phyloP scores from a whole-genome alignment of 2,797 vertebrate genomes.

The Hylomyscus alleni region DNA sequence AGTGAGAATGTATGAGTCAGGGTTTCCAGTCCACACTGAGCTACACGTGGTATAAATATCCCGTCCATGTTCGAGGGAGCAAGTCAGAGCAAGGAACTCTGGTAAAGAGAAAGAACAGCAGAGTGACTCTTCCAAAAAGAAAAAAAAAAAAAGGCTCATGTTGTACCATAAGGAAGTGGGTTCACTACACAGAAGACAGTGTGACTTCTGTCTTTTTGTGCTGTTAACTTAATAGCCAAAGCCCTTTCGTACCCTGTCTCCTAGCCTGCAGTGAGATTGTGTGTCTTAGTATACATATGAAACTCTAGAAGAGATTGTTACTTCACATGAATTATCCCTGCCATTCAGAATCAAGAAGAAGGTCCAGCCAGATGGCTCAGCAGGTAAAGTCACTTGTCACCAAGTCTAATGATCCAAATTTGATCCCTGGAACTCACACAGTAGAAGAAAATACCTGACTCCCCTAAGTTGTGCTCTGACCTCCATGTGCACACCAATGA shows the following conservation, averaged over 20 bases:
- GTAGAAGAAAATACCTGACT: background rate
- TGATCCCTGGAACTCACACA: background rate
- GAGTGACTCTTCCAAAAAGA: background rate
- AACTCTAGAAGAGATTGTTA: background rate
- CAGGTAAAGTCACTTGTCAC: background rate
- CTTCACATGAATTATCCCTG: background rate
- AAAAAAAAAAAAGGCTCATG: background rate
- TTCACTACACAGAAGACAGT: background rate
- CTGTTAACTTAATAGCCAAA: background rate
- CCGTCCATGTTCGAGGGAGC: slow-evolving; percentile 36
- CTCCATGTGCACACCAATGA: too few relatives aligned
- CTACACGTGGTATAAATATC: slow-evolving; percentile 70
- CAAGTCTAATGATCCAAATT: background rate
- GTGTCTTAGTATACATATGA: background rate
- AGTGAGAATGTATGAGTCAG: slow-evolving; percentile 75
- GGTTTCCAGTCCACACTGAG: slow-evolving; percentile 66
- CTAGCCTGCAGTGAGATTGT: background rate
- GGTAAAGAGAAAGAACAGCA: background rate
- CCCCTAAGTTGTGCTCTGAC: background rate
- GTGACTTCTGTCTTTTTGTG: background rate
- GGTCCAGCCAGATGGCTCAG: background rate
- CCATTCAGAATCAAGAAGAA: background rate
- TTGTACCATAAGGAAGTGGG: background rate
- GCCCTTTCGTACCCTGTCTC: background rate
- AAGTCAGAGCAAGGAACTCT: background rate